Evolutionary conservation across 1,140 invertebrate genomes (phyloP), one percentile per base, ranked within the genome.

Genomic region (Panulirus ornatus): DNA sequence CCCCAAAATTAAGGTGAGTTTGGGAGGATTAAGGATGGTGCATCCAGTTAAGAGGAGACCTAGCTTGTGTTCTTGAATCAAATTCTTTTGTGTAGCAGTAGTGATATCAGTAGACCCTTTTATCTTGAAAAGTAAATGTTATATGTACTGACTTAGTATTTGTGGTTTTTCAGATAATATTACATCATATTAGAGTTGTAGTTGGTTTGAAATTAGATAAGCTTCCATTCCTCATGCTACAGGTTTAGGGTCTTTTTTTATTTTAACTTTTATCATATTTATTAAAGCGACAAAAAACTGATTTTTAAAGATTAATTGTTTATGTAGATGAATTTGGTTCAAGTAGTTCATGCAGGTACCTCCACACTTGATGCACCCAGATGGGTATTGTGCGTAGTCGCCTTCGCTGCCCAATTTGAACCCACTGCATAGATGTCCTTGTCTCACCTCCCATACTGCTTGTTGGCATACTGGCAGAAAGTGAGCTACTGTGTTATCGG

Each of bases 1-100:
- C 78, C 87, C 87, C 87, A 79, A 88, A 54, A 66, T 71, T 88
- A 88, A 88, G 87, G 87, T 88, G 87, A 88, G 87, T 88, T 75
- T 73, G 34, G 42, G 58, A 71, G 44, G 79, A 66, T 71, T 88
- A 36, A 81, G 19, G 44, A 47, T n/a, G 54, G 40, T 63, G 76
- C 40, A 27, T 44, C 54, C 30, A 47, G 44, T 78, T 16, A 54
- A 38, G 44, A 42, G 78, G 63, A 73, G 66, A 42, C n/a, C 58
- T 11, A 81, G 58, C 78, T 82, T 66, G 87, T 47, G 51, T 73
- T 73, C 40, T 78, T 54, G 58, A 78, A 34, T 27, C 85, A 44
- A 27, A 30, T 79, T 66, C 34, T 27, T 76, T 5, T 40, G 16
- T 40, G 38, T 76, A 66, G 58, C 30, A 3, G 30, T 5, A 22